These are phyloP conservation scores for Tichodroma muraria DNA, from an alignment of 2,113 vertebrate genomes.

Conservation along the genomic window DNA sequence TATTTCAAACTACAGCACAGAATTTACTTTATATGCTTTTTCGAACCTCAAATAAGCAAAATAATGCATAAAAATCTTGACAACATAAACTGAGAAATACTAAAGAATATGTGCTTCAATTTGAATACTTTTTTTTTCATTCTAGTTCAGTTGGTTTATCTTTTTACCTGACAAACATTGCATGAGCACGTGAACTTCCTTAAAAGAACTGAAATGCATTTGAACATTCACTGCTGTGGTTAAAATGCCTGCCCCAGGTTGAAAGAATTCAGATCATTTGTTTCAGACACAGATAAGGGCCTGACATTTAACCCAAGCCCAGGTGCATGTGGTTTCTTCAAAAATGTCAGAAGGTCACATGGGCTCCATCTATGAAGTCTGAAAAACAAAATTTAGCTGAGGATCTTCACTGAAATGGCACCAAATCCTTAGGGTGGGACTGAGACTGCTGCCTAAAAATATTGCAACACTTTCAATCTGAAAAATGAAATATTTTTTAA, in stretches of 20 bases:
- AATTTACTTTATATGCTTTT: background rate
- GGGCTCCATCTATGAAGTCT: slow-evolving; percentile 73
- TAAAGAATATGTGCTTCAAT: background rate
- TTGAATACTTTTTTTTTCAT: background rate
- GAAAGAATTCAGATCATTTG: slow-evolving; percentile 71
- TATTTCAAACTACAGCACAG: background rate
- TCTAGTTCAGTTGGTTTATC: slow-evolving; percentile 21
- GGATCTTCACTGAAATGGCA: slow-evolving; percentile 44
- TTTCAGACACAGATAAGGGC: slow-evolving; percentile 73
- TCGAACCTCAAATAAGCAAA: background rate
- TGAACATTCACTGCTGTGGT: slow-evolving; percentile 68
- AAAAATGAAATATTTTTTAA: background rate
- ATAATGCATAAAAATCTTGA: background rate
- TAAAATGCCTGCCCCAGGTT: slow-evolving; percentile 66
- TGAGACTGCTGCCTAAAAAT: background rate
- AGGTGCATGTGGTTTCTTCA: slow-evolving; percentile 90
- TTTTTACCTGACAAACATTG: slow-evolving; percentile 52
- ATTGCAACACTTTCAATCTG: background rate
- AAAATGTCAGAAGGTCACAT: slow-evolving; percentile 83
- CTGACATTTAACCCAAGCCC: slow-evolving; percentile 88
- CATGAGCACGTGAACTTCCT: slow-evolving; percentile 64
- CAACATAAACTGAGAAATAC: background rate
- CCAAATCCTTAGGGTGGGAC: background rate
- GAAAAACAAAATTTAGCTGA: slow-evolving; percentile 70
- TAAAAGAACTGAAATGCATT: slow-evolving; percentile 59